phyloP scores from a whole-genome alignment of 2,888 invertebrate genomes.

The Drosophila gaucha region DNA sequence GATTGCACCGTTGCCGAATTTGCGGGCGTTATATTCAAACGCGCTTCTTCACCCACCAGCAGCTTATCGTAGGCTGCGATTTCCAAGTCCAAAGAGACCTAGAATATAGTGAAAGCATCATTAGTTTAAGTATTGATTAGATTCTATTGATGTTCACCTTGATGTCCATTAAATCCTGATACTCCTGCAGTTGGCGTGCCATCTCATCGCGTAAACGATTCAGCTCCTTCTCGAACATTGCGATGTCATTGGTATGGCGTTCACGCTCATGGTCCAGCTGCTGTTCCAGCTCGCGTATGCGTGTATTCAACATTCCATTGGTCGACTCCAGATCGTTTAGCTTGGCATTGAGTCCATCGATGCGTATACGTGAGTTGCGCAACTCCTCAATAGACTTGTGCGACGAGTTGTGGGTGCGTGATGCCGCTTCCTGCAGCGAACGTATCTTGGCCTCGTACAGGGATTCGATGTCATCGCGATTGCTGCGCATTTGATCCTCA shows the following conservation, averaged over 20 bases:
- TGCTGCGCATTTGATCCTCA: slow-evolving; percentile 94
- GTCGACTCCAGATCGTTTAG: slow-evolving; percentile 91
- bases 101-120: rapidly evolving
- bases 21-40: slow-evolving; percentile 83
- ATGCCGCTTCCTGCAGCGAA: slow-evolving; percentile 90
- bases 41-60: slow-evolving; percentile 92
- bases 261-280: slow-evolving; percentile 92
- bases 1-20: slow-evolving; percentile 78
- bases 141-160: slow-evolving; percentile 87
- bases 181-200: slow-evolving; percentile 94
- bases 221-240: slow-evolving; percentile 91
- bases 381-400: slow-evolving; percentile 92
- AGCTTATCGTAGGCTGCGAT: slow-evolving; percentile 96
- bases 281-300: slow-evolving; percentile 93
- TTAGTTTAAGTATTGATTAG: neutral
- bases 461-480: slow-evolving; percentile 95
- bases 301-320: slow-evolving; percentile 87
- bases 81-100: slow-evolving; percentile 92
- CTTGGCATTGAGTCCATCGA: slow-evolving; percentile 90
- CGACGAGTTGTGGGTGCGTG: slow-evolving; percentile 89
- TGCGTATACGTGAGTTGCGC: slow-evolving; percentile 90
- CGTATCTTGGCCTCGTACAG: slow-evolving; percentile 88
- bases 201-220: slow-evolving; percentile 92
- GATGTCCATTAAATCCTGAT: slow-evolving; percentile 98
- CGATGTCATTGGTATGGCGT: slow-evolving; percentile 91